Evolutionary conservation across 37 sponge, comb jelly and placozoan species (phyloP), one percentile per base, ranked within the genome.

Genomic region (Eunapius fragilis): DNA sequence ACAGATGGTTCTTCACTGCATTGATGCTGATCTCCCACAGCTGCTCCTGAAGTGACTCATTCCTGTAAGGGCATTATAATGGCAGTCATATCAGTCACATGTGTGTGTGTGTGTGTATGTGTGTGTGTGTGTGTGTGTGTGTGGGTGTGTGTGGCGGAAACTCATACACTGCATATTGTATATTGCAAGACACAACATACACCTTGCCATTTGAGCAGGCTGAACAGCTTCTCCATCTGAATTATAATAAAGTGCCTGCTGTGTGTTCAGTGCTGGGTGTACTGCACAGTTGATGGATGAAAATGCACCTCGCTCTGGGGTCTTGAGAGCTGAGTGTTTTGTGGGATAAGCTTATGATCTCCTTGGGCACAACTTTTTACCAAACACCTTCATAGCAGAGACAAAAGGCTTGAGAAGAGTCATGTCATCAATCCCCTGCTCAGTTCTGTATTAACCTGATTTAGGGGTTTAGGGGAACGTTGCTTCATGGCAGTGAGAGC

Each of bases 271-370:
- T 5, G 73, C 75, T 24, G 95, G 95, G 70, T 94, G 79, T 37
- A 91, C 83, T 33, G 89, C 95, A 90, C 88, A 85, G 81, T 91
- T 88, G 48, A 94, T 38, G 4, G 76, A 36, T 26, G 95, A 91
- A 13, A 84, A 84, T 71, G 95, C 95, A 35, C 95, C 95, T 23
- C 85, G 33, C 49, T 82, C 24, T 13, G 89, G 74, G 50, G 31
- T 83, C 19, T 67, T 76, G n/a, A 28, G 69, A 25, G 69, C 77
- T 35, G 37, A 23, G 25, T 70, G 28, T 27, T 67, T 31, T 7
- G 25, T 2, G 28, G 12, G 73, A 7, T 7, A 24, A 25, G 3
- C 5, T 2, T 5, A n/a, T 11, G 58, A 4, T 45, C 49, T 14
- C 25, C 7, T 32, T 3, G 27, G 5, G 31, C 28, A 41, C 41